Conservation (phyloP, 2,888 invertebrate species). For the Glyphotaelius pellucidus region DNA sequence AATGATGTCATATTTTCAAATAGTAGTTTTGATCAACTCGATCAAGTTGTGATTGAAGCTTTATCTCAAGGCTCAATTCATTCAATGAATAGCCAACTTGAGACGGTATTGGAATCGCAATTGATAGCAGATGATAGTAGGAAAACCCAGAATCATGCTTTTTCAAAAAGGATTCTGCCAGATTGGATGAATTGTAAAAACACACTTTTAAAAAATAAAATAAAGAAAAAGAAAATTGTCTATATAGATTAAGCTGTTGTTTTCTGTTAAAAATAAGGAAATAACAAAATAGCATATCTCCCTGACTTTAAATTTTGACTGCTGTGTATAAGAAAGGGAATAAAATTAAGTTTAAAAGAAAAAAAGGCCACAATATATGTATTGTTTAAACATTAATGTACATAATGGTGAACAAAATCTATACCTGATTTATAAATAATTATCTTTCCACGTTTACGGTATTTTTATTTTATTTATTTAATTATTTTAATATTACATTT, state of each 20-base stretch:
- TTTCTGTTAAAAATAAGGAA: neutral
- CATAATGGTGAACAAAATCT: no score
- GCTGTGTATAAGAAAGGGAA: neutral
- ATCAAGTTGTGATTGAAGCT: conserved; percentile 23
- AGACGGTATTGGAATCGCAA: neutral
- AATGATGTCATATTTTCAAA: conserved; percentile 27
- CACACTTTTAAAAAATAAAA: neutral
- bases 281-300: neutral
- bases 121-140: neutral
- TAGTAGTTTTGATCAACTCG: conserved; percentile 35
- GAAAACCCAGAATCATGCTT: neutral
- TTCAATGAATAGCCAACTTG: neutral
- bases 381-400: no score
- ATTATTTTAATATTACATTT: no score
- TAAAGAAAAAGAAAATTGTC: neutral
- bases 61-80: neutral
- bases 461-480: no score
- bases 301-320: neutral
- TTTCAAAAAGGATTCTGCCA: neutral
- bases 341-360: no score
- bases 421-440: no score
- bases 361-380: neutral
- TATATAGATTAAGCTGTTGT: neutral
- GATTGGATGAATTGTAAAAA: neutral
- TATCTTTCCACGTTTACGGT: no score